Conservation (phyloP, 2,113 vertebrate species). For the Uropsilus gracilis region DNA sequence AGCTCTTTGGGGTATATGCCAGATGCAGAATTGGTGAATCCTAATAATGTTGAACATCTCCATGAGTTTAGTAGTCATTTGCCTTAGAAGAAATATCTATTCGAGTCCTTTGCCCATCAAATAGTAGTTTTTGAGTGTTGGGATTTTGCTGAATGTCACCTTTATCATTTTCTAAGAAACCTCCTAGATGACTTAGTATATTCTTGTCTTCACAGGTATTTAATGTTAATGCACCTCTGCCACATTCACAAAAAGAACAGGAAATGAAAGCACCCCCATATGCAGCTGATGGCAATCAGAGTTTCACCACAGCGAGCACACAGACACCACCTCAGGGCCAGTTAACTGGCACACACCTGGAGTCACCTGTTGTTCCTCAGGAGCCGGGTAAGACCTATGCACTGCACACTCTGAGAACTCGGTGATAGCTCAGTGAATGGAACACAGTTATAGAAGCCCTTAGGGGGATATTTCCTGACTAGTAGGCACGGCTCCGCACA, state of each 20-base stretch:
- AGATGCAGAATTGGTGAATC: background rate
- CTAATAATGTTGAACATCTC: background rate
- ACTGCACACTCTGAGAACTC: background rate
- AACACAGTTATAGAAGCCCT: background rate
- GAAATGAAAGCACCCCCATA: conserved; percentile 88
- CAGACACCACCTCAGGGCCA: conserved; percentile 94
- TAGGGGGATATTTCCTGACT: background rate
- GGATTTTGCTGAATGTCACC: background rate
- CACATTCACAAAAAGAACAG: conserved; percentile 86
- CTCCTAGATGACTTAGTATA: background rate
- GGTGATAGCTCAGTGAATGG: background rate
- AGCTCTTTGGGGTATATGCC: background rate
- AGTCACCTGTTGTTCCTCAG: conserved; percentile 87
- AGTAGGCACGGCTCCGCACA: background rate
- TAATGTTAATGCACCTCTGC: conserved; percentile 88
- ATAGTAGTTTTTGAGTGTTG: background rate
- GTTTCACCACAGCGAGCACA: conserved; percentile 91
- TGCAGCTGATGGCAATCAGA: conserved; percentile 85
- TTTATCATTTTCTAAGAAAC: background rate
- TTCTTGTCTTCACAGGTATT: conserved; percentile 88
- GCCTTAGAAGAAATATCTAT: conserved; percentile 1
- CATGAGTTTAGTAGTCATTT: background rate
- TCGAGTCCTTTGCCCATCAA: background rate
- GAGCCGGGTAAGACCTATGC: conserved; percentile 77
- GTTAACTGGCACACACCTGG: conserved; percentile 83